Evolutionary conservation across 2,113 vertebrate species (phyloP).

Genomic region (Antennarius striatus): DNA sequence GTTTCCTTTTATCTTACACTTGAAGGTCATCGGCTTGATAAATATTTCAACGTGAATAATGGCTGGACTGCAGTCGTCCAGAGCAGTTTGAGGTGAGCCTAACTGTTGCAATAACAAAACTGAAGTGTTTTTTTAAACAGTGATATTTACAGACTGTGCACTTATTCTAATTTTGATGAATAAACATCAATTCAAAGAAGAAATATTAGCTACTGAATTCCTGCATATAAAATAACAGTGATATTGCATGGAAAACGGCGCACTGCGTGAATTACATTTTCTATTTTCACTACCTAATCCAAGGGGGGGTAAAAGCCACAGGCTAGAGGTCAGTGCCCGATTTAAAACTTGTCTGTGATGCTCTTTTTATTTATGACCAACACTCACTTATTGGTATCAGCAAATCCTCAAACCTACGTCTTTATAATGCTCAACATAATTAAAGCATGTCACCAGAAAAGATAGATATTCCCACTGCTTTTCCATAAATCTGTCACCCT

Average conservation of each 20-base stretch:
- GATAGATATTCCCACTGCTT: slow-evolving; percentile 15
- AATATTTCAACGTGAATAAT: slow-evolving; percentile 35
- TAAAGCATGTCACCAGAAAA: slow-evolving; percentile 8
- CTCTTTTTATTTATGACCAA: background rate
- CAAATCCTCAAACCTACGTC: slow-evolving; percentile 20
- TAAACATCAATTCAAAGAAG: background rate
- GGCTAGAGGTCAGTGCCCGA: slow-evolving; percentile 35
- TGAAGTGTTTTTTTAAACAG: background rate
- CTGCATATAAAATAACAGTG: background rate
- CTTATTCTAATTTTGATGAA: too few species aligned
- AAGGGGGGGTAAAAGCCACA: slow-evolving; percentile 26
- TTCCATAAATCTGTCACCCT: slow-evolving; percentile 51
- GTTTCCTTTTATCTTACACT: background rate
- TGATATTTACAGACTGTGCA: too few species aligned
- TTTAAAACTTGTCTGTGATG: slow-evolving; percentile 2
- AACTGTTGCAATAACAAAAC: background rate
- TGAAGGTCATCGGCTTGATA: slow-evolving; percentile 36
- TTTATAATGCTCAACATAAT: slow-evolving; percentile 1
- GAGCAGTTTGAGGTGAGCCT: background rate
- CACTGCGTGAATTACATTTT: background rate
- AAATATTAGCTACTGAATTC: slow-evolving; percentile 1
- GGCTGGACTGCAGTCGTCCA: background rate
- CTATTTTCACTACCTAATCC: slow-evolving; percentile 46
- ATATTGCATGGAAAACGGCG: slow-evolving; percentile 14
- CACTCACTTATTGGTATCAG: background rate